Evolutionary conservation across 1,140 invertebrate species (phyloP).

Genomic region (Aradophagus sp.): DNA sequence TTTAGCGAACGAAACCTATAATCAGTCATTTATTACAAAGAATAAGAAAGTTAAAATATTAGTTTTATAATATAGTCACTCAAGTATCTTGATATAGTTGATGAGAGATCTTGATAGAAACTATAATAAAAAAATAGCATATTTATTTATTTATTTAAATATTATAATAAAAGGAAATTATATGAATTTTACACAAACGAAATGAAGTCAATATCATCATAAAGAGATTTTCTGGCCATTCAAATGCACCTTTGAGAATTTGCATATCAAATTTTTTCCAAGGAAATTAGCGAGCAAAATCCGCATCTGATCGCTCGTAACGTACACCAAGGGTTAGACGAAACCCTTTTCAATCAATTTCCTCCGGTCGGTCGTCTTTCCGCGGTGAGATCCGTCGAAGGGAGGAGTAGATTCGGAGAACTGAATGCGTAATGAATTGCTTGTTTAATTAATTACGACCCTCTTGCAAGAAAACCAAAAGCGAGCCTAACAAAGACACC

Average conservation of each 20-base stretch:
- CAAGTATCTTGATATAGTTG: too few relatives aligned
- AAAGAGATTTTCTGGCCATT: not conserved
- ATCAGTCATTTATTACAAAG: too few relatives aligned
- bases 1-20: not conserved
- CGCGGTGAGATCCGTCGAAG: conserved; percentile 60
- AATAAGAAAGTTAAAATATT: too few relatives aligned
- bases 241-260: conserved; percentile 8
- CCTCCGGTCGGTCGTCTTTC: conserved; percentile 67
- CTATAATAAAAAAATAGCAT: too few relatives aligned
- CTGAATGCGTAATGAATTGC: conserved; percentile 75
- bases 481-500: conserved; percentile 60
- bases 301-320: conserved; percentile 44
- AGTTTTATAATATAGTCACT: too few relatives aligned
- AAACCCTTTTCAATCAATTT: conserved; percentile 74
- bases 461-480: conserved; percentile 58
- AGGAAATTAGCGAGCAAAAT: conserved; percentile 45
- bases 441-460: conserved; percentile 76
- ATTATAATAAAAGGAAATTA: too few relatives aligned
- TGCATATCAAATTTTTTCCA: conserved; percentile 12
- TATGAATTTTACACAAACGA: too few relatives aligned
- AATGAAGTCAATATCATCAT: too few relatives aligned
- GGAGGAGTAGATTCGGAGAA: conserved; percentile 61
- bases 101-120: too few relatives aligned
- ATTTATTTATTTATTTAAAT: too few relatives aligned
- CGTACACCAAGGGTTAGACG: conserved; percentile 50